Evolutionary conservation across 2,888 invertebrate species (phyloP).

Genomic region (Leucozona laternaria): DNA sequence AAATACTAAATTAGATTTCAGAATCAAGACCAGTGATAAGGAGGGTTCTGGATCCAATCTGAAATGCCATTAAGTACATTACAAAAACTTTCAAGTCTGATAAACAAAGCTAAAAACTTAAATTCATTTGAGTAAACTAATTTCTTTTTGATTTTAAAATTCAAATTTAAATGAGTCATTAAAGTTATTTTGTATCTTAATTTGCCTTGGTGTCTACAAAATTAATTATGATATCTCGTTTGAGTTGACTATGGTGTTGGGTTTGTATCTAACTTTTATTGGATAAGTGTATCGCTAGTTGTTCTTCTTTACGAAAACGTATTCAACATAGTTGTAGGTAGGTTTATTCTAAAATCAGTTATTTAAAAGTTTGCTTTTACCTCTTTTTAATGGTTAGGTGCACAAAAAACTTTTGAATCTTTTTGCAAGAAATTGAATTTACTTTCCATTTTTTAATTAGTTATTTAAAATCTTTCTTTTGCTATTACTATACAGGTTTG

Average conservation of each 20-base stretch:
- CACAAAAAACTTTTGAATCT: constrained; percentile 51
- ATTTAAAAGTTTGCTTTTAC: constrained; percentile 25
- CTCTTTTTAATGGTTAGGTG: constrained; percentile 74
- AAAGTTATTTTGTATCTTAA: not conserved
- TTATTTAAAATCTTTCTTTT: not conserved
- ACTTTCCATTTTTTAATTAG: not conserved
- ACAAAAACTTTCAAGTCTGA: not conserved
- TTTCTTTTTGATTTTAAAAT: not conserved
- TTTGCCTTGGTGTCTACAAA: not conserved
- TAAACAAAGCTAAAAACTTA: not conserved
- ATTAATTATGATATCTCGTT: not conserved
- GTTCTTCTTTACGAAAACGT: not conserved
- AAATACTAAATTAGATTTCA: not conserved
- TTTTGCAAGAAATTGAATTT: constrained; percentile 21
- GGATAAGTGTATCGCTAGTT: not conserved
- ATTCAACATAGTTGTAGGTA: constrained; percentile 2
- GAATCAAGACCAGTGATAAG: not conserved
- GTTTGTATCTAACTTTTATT: not conserved
- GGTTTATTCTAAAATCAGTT: constrained; percentile 17
- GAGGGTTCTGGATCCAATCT: not conserved
- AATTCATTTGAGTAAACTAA: not conserved
- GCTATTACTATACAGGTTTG: constrained; percentile 38
- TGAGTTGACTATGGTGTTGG: not conserved
- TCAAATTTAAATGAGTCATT: not conserved
- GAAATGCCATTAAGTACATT: not conserved